Base-by-base conservation (phyloP, 2,888 invertebrate genomes). In the Catocala sponsa region DNA sequence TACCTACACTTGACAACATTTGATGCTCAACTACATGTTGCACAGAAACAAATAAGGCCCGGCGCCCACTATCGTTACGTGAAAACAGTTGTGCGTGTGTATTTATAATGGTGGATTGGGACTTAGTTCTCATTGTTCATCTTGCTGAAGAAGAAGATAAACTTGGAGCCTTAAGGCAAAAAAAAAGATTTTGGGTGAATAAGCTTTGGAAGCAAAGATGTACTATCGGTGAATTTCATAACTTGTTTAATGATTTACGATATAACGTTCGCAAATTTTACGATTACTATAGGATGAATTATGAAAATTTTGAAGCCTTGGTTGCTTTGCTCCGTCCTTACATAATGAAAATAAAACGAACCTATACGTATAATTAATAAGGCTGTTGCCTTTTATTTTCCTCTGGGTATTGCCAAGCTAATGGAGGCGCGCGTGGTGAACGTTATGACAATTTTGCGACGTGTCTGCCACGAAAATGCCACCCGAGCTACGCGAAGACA, bases 171-270 rank as follows among this genome's bases (percentile, higher is more conserved):
- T 48, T 48, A 48, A 12, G 15, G 10, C 48, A 15, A 48, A 48
- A 32, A 2, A 48, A 7, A 48, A 48, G 48, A 48, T 48, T 48
- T 32, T 48, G 47, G 47, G 48, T 48, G 48, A 48, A 48, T 48
- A 25, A 32, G 48, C 13, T 44, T 13, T 44, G 13, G 50, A 11
- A 50, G 35, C 33, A 50, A 50, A 50, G 50, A 35, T 35, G 35
- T 50, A 35, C 33, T 12, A 7, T 32, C 50, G 50, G 50, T 35
- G 50, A 50, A 35, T 50, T 50, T 35, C 35, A 50, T 50, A 50
- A 33, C 33, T 35, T 33, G n/a, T 35, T 35, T 50, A 15, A 15
- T 15, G 15, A 15, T 15, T 15, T 15, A 15, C 15, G 15, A 15
- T 15, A 15, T 1, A 15, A 50, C 12, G 35, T 50, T 35, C n/a